Base-by-base conservation (phyloP, 2,113 vertebrate species). In the Carassius auratus region DNA sequence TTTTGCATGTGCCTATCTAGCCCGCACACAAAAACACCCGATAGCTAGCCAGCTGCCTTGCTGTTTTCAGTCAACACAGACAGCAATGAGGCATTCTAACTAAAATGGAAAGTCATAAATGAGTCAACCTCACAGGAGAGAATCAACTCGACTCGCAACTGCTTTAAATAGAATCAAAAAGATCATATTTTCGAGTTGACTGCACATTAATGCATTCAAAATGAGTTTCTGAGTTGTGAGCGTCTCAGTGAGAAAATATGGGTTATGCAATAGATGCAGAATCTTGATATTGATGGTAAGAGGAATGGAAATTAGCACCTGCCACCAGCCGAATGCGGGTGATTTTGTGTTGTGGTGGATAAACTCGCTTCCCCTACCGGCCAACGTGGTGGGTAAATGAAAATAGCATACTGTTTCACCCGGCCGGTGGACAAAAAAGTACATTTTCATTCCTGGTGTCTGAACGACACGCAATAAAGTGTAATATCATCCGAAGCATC, bases 1-100 rank as follows among this genome's bases (percentile, higher is more conserved):
- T 1, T 48, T 80, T 64, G 59, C 12, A 26, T 64, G 30, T 66
- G 59, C n/a, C 33, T 81, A 81, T 81, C 79, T 33, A 81, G 38
- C 8, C 52, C 1, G 19, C 15, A 68, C 23, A 68, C 26, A 81
- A 66, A 68, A 52, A 17, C 55, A 8, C 55, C n/a, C 8, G 8
- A 77, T 0, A n/a, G 69, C 19, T 73, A n/a, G 36, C 69, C 73
- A 50, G 73, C 73, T 26, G 12, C 23, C 74, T 48, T 23, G 3
- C n/a, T 50, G n/a, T 50, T 45, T 15, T 75, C 42, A 76, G 6
- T 19, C 23, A 50, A 52, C 2, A 26, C 15, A 26, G 23, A 52
- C 23, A 42, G 5, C 50, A 17, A 55, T 14, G 3, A 50, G 9
- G 15, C 15, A 55, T 50, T 30, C 8, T 33, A 52, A 30, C 75